Evolutionary conservation across 2,888 invertebrate species (phyloP), one percentile per base, ranked within the genome.

Genomic region (Leptinotarsa rubiginosa): DNA sequence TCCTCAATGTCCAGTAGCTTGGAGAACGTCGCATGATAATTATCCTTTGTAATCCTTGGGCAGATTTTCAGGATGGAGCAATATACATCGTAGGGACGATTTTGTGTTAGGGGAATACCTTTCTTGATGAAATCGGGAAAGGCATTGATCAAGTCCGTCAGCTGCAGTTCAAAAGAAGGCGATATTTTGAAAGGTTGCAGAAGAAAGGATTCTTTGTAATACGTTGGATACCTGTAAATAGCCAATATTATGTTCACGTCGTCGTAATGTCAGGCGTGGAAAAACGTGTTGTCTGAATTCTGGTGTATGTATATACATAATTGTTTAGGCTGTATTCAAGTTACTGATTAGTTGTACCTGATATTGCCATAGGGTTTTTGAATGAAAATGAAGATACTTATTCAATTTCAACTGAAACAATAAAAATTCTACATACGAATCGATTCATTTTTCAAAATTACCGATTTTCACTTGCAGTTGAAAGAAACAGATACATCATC

Each of bases 1-100:
- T 87, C 87, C 75, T 87, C 87, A 69, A 86, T 78, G 67, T 83
- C 82, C 25, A 86, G 74, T 25, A 86, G 77, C 15, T 78, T 75
- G 50, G 82, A 78, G 18, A 85, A 77, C 47, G 83, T 76, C 25
- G 77, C 31, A 20, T 62, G 78, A 72, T 86, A 85, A 70, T 84
- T 83, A 3, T 75, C 20, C 52, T 73, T 56, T n/a, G 59, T 80
- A 56, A 84, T 56, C 13, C 15, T 49, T 13, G 77, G 74, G 31
- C 47, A 49, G 47, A 79, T 59, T 15, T 72, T 47, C 4, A 79
- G 64, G 1, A 47, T n/a, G 1, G 50, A 31, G 1, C 69, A 68
- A 31, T 67, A 74, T 4, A 47, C n/a, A 16, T 49, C 47, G 47
- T 62, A 73, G 13, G 69, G 54, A 22, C n/a, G 31, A n/a, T 5